phyloP scores from a whole-genome alignment of 2,797 vertebrate genomes.

The Malurus leucopterus region DNA sequence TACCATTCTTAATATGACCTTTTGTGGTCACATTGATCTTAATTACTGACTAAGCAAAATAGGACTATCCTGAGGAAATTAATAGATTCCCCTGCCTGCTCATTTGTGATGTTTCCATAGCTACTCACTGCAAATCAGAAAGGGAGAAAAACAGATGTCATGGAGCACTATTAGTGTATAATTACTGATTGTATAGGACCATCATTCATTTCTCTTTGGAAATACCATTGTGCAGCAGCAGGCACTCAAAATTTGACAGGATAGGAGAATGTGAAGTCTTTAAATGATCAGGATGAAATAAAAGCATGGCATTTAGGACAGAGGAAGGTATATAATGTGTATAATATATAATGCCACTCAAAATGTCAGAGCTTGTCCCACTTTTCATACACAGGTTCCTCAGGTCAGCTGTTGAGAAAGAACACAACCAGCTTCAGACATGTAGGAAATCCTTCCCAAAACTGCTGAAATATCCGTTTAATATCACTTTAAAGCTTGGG shows the following conservation, averaged over 20 bases:
- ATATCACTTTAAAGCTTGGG: not conserved
- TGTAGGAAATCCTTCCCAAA: not conserved
- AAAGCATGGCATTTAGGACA: not conserved
- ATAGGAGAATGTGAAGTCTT: not conserved
- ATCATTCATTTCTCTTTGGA: constrained; percentile 10
- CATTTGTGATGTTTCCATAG: constrained; percentile 17
- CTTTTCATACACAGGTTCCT: not conserved
- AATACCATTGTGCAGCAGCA: constrained; percentile 15
- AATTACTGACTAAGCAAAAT: constrained; percentile 49
- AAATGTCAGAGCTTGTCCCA: not conserved
- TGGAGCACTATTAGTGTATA: not conserved
- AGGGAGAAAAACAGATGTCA: not conserved
- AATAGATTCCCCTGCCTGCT: not conserved
- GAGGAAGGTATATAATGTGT: not conserved
- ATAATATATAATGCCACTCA: not conserved
- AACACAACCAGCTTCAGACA: not conserved
- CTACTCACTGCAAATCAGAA: not conserved
- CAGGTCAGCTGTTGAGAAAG: not conserved
- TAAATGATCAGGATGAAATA: not conserved
- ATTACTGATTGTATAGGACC: not conserved
- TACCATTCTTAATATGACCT: not conserved
- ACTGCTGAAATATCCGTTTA: not conserved
- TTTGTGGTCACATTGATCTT: not conserved
- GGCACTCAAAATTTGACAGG: not conserved
- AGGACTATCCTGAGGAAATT: not conserved